Evolutionary conservation across 2,797 vertebrate genomes (phyloP), one percentile per base, ranked within the genome.

Genomic region (Pygocentrus nattereri): DNA sequence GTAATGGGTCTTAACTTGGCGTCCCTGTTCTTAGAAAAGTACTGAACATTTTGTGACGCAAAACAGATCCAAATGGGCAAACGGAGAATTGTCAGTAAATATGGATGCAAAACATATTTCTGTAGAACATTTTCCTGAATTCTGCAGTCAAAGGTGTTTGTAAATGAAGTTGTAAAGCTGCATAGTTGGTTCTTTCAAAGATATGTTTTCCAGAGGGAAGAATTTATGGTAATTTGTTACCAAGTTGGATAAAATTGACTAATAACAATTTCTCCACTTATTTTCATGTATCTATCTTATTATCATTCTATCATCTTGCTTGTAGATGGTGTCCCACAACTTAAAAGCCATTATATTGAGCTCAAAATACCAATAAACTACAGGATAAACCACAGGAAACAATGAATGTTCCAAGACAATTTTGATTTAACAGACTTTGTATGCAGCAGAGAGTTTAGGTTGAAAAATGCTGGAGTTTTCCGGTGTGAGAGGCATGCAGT

Each of bases 401-500:
- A n/a, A n/a, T n/a, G 41, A 44, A 44, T 11, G 10, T 11, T 2
- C 0, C 8, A 5, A 38, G 38, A 5, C 38, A 2, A 38, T 38
- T 38, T 38, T 8, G 5, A 38, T 38, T 38, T 38, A 38, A 61
- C 21, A 30, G 23, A 47, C 5, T 38, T 38, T 38, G 41, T 10
- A 70, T 21, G 15, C 4, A 12, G 52, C 15, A 56, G 8, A 38
- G 52, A 79, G 13, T 61, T 71, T 50, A 54, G n/a, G 27, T 31
- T 68, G 65, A 23, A 68, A 34, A 68, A 44, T 5, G 34, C 64
- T 41, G 34, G 64, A 34, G 62, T 7, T 11, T 41, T 65, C 18
- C 74, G 79, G 67, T 44, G 47, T 25, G 41, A 74, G 81, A 82
- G 82, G 83, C 62, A 76, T 85, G 85, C 80, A 85, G 87, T 88